Base-by-base conservation (phyloP, 2,888 invertebrate genomes). In the Oxyteleia sp. region DNA sequence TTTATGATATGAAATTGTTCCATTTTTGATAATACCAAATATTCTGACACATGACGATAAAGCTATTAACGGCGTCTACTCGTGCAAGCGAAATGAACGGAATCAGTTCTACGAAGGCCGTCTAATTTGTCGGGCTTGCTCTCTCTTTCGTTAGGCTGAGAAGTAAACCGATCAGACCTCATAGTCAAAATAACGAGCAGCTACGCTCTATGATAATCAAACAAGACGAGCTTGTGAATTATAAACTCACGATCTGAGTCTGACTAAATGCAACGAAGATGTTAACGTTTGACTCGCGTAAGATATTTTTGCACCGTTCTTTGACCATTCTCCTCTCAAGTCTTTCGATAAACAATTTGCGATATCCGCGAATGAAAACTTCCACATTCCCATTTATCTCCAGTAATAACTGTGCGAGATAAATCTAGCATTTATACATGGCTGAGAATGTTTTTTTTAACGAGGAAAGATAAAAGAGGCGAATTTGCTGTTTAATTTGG, bases 121-220 rank as follows among this genome's bases (percentile, higher is more conserved):
- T 23, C 68, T 55, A 68, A 68, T 68, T 55, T 43, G n/a, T 43
- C 43, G 29, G 23, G 4, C 29, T 43, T 43, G 4, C 26, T 43
- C 16, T 61, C 16, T 43, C 61, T 15, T 26, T 8, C 26, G n/a
- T 4, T 15, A 16, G 29, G 41, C 29, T 43, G 55, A 55, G 43
- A 43, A 43, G 43, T 55, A 68, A 68, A 68, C 68, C 63, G 61
- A 61, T 74, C 72, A 13, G 43, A 53, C 55, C 64, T 63, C 64
- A 45, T 74, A 63, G 74, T 74, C 55, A 63, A 74, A 74, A 74
- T 74, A 64, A 74, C 74, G 55, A 74, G 38, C 74, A 45, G 64
- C 53, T 55, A 43, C 18, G 55, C 11, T 55, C 35, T 51, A 68
- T 43, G 53, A 64, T 74, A 64, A 74, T 74, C 74, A 74, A 74